Conservation (phyloP, 2,888 invertebrate genomes). For the Folsomia candida region DNA sequence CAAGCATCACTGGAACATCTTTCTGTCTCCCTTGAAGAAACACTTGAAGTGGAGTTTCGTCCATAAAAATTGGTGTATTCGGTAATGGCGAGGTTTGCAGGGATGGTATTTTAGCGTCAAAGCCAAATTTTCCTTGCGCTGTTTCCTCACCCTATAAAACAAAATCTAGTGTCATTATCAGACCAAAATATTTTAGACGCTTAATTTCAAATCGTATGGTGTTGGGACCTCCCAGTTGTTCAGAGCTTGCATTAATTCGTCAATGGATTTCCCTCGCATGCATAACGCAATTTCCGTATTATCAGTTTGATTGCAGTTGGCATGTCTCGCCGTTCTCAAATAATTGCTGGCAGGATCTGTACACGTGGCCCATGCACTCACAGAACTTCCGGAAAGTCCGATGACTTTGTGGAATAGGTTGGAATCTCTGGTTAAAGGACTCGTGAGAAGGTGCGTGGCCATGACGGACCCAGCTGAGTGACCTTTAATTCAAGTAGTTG, state of each 20-base stretch:
- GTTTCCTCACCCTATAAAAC: slow-evolving; percentile 23
- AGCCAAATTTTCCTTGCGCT: slow-evolving; percentile 28
- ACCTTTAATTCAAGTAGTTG: slow-evolving; percentile 10
- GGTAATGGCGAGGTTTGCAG: slow-evolving; percentile 19
- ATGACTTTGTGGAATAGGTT: slow-evolving; percentile 24
- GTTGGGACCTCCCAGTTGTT: slow-evolving; percentile 5
- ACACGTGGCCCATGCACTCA: slow-evolving; percentile 32
- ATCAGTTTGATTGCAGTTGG: slow-evolving; percentile 18
- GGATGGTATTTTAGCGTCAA: slow-evolving; percentile 36
- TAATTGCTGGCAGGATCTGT: slow-evolving; percentile 36
- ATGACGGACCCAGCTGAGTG: slow-evolving; percentile 34
- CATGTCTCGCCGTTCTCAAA: slow-evolving; percentile 18
- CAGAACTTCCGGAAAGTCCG: slow-evolving; percentile 36
- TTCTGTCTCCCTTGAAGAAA: slow-evolving; percentile 23
- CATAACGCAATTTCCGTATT: slow-evolving; percentile 16
- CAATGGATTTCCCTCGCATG: slow-evolving; percentile 10
- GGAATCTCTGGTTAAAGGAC: slow-evolving; percentile 18
- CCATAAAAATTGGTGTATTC: slow-evolving; percentile 24
- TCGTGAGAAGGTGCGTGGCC: slow-evolving; percentile 34
- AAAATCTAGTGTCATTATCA: background rate
- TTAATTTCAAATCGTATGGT: too few species aligned
- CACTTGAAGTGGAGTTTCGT: slow-evolving; percentile 26
- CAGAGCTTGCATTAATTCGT: slow-evolving; percentile 14
- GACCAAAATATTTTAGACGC: background rate
- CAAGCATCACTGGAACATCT: slow-evolving; percentile 34